Evolutionary conservation across 2,113 vertebrate species (phyloP), one percentile per base, ranked within the genome.

Genomic region (Platysternon megacephalum): DNA sequence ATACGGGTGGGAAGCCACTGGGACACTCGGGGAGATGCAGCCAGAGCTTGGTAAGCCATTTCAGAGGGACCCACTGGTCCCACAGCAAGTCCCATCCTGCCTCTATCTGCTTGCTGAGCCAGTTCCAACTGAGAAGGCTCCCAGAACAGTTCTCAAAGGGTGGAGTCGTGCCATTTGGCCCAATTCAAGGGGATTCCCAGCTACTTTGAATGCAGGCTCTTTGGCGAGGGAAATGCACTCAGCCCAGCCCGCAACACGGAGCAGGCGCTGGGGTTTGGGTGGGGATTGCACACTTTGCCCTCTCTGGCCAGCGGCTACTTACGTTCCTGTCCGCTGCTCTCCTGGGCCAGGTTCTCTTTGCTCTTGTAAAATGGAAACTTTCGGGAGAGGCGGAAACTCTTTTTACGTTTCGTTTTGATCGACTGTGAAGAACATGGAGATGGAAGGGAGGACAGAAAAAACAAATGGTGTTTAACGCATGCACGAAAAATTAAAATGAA

Each of bases 351-450:
- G 98, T 99, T 99, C 99, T 99, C 99, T 99, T 99, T 99, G 99
- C 99, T 99, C 99, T 99, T 99, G 99, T 99, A 99, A 99, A 99
- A 99, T 98, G 99, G 99, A 97, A 99, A 99, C 98, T 99, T 99
- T 99, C 99, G 99, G 94, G 99, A 99, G 97, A 99, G 99, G 98
- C 99, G 99, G 97, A 99, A 99, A 99, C 99, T 99, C 99, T 99
- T 99, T 99, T 99, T 99, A 99, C 99, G 99, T 99, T 99, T 99
- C 99, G 99, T 99, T 99, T 99, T 99, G 99, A 99, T 99, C 98
- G 98, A 99, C 99, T 99, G 99, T 97, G 98, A 98, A 98, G 98
- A 98, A 98, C 98, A 98, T 98, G 98, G 96, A 98, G 98, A 98
- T 98, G 99, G 98, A 96, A 97, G 98, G 98, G 96, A 97, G 97